A percentile compares a stretch with the other conserved stretches of the same genome.
Evolutionary conservation across 2,888 invertebrate species (phyloP).

Genomic region (Amphimallon solstitiale): DNA sequence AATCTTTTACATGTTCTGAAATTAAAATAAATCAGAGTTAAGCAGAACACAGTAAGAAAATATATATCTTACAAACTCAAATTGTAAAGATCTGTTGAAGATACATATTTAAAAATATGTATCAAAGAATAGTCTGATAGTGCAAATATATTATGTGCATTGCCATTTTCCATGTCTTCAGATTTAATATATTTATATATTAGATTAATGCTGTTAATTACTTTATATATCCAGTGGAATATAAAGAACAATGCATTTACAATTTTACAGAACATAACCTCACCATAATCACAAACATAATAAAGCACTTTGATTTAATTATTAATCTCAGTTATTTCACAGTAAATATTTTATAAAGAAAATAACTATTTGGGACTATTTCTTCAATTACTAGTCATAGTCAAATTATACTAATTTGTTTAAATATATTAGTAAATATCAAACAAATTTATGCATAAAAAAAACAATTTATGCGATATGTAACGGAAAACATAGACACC

Average conservation of each 20-base stretch:
- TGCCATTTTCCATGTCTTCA: neutral
- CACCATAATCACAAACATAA: neutral
- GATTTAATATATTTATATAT: neutral
- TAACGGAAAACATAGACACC: too few relatives aligned
- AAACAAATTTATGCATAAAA: too few relatives aligned
- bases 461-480: too few relatives aligned
- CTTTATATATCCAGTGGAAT: neutral
- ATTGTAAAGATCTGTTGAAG: slow-evolving; percentile 54
- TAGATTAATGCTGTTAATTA: neutral
- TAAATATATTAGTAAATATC: too few relatives aligned
- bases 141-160: neutral
- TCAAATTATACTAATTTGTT: too few relatives aligned
- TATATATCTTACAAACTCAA: slow-evolving; percentile 52
- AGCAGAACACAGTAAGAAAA: neutral
- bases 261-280: slow-evolving; percentile 13
- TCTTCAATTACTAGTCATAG: too few relatives aligned
- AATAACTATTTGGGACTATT: too few relatives aligned
- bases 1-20: slow-evolving; percentile 53
- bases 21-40: slow-evolving; percentile 15
- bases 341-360: too few relatives aligned
- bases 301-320: too few relatives aligned
- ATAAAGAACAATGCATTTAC: neutral
- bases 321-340: too few relatives aligned
- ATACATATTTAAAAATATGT: slow-evolving; percentile 54
- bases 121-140: slow-evolving; percentile 52